These are phyloP conservation scores for Pristionchus fissidentatus DNA, from an alignment of 2,888 invertebrate genomes.

Conservation along the genomic window DNA sequence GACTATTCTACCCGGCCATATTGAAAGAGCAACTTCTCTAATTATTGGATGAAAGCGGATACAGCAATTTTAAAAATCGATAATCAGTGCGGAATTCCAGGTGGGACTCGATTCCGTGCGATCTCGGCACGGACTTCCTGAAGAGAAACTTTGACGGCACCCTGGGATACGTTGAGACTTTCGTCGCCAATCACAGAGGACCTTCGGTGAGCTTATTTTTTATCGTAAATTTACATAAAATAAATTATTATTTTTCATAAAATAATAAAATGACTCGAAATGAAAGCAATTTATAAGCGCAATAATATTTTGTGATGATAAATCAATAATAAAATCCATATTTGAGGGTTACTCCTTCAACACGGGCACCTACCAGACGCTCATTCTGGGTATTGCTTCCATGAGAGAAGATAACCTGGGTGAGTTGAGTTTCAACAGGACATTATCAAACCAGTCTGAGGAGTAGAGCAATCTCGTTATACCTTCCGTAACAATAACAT, in stretches of 20 bases:
- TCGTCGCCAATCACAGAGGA: conserved; percentile 71
- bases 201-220: conserved; percentile 60
- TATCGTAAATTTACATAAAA: background rate
- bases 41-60: background rate
- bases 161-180: conserved; percentile 73
- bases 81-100: too few species aligned
- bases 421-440: too few species aligned
- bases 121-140: conserved; percentile 87
- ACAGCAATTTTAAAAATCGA: background rate
- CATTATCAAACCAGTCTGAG: too few species aligned
- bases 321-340: background rate
- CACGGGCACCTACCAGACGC: conserved; percentile 91
- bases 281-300: too few species aligned
- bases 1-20: background rate
- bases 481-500: background rate
- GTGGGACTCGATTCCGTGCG: conserved; percentile 91
- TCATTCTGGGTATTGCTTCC: conserved; percentile 83
- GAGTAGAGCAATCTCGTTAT: conserved; percentile 51
- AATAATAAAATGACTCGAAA: too few species aligned
- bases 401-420: conserved; percentile 69
- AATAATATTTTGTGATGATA: too few species aligned
- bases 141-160: conserved; percentile 84
- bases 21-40: background rate
- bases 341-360: conserved; percentile 81
- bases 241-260: too few species aligned